These are phyloP conservation scores for human (Homo sapiens) DNA, from an alignment of 2,113 vertebrate species.

Conservation along the genomic window GRCh38 chr16:22812001-22812500, in stretches of 20 bases:
- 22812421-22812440: not conserved
- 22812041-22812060: slow-evolving; percentile 53
- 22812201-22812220: not conserved
- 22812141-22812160: slow-evolving; percentile 36
- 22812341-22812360: not conserved
- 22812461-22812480: not conserved
- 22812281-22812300: not conserved
- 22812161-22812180: slow-evolving; percentile 45
- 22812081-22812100: slow-evolving; percentile 49
- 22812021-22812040: not conserved
- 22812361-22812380: not conserved
- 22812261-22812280: not conserved
- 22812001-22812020: slow-evolving; percentile 2
- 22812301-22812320: not conserved
- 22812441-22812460: not conserved
- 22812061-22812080: slow-evolving; percentile 69
- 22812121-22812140: slow-evolving; percentile 38
- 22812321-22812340: not conserved
- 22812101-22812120: not conserved
- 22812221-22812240: not conserved
- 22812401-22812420: not conserved
- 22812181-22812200: not conserved
- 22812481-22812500: slow-evolving; percentile 1
- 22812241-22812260: not conserved
- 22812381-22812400: not conserved